Base-by-base conservation (phyloP, 2,797 vertebrate species). In the Rhinogobio ventralis region DNA sequence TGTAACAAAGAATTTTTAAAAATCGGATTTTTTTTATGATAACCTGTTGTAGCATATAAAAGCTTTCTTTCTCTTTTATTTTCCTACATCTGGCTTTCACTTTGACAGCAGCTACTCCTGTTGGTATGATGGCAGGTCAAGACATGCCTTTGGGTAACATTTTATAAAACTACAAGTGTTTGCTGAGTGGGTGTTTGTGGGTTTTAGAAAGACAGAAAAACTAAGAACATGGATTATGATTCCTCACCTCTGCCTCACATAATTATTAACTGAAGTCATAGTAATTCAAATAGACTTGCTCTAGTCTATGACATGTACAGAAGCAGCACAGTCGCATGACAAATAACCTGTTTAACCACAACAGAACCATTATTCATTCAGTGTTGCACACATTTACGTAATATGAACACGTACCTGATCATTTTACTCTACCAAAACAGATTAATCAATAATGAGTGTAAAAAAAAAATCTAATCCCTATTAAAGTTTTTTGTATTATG, bases 111-210 rank as follows among this genome's bases (percentile, higher is more conserved):
- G 30, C 49, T 60, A 33, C 25, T 46, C 33, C 17, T 8, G 23
- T 19, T 46, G 81, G 57, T 79, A 45, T 78, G 66, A 46, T 5
- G 46, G 60, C 85, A 85, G 42, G 88, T 72, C 57, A n/a, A 81
- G 72, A 68, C 88, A 77, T 53, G 88, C 39, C 15, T 19, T 10
- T 45, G 45, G 4, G 46, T 53, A 68, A 25, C 53, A n/a, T 42
- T 42, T 25, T 9, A 25, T 36, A 53, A 1, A n/a, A 55, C 69
- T 57, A 30, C 51, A 68, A 81, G 1, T 39, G 23, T 62, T 28
- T 46, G 66, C 17, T 42, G 23, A 62, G 51, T 53, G 6, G 62
- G 25, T 83, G 20, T 72, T 60, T 46, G 23, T 23, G 4, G 23
- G 74, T 57, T 67, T 62, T 14, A 7, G 62, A 75, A 36, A 74